Conservation (phyloP, 2,888 invertebrate genomes). For the Boloria euphrosyne region DNA sequence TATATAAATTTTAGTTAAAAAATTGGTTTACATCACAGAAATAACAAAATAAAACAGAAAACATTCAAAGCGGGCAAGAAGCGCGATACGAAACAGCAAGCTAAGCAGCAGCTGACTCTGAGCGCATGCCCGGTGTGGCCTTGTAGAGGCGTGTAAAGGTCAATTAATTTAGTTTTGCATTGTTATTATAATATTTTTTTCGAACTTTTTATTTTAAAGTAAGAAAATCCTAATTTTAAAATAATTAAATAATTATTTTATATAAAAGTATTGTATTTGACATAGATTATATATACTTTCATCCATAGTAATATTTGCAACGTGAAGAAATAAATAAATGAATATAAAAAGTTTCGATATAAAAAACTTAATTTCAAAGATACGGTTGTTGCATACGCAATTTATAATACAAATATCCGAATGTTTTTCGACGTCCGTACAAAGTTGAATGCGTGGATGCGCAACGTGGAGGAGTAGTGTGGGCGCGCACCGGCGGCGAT, state of each 20-base stretch:
- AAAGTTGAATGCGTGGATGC: conserved; percentile 66
- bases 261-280: too few relatives aligned
- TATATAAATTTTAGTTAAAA: conserved; percentile 73
- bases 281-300: too few relatives aligned
- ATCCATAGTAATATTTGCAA: too few relatives aligned
- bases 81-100: conserved; percentile 86
- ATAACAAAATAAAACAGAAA: conserved; percentile 83
- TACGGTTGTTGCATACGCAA: background rate
- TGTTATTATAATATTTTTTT: background rate
- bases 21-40: conserved; percentile 81
- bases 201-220: background rate
- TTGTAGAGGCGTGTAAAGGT: conserved; percentile 56
- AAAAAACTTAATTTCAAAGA: too few relatives aligned
- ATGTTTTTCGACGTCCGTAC: conserved; percentile 51
- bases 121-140: conserved; percentile 62
- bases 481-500: conserved; percentile 72
- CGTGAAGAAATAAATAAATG: too few relatives aligned
- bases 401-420: background rate
- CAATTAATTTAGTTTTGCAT: conserved; percentile 18
- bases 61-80: conserved; percentile 83
- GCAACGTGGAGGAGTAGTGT: conserved; percentile 78
- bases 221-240: too few relatives aligned
- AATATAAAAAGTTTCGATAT: too few relatives aligned
- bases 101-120: conserved; percentile 87
- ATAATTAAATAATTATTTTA: too few relatives aligned